phyloP scores from a whole-genome alignment of 2,888 invertebrate species.

The Brachyptera putata region DNA sequence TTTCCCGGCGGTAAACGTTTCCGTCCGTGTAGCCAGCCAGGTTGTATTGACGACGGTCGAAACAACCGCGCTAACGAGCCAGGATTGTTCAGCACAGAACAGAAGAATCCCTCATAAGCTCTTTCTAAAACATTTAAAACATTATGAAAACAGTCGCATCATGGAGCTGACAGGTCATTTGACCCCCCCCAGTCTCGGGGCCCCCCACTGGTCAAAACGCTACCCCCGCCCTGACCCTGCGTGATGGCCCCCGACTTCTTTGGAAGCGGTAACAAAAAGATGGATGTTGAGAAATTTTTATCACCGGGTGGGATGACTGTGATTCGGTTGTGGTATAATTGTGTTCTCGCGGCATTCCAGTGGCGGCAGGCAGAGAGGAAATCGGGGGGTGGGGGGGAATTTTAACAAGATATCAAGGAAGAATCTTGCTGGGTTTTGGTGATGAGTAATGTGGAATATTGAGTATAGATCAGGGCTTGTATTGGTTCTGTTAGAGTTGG shows the following conservation, averaged over 20 bases:
- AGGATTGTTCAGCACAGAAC: too few relatives aligned
- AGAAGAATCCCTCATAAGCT: too few relatives aligned
- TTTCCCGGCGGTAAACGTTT: too few relatives aligned
- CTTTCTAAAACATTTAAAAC: constrained; percentile 8
- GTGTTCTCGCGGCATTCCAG: neutral
- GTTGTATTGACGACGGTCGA: too few relatives aligned
- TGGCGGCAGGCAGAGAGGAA: neutral
- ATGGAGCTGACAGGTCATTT: constrained; percentile 1
- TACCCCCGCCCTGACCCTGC: constrained; percentile 3
- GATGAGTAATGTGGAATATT: too few relatives aligned
- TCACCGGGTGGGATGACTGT: constrained; percentile 15
- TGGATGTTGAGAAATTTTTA: constrained; percentile 17
- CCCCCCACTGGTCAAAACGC: constrained; percentile 12
- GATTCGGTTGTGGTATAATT: constrained; percentile 6
- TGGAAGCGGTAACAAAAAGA: neutral
- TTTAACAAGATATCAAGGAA: neutral
- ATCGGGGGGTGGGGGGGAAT: neutral
- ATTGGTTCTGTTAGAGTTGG: neutral
- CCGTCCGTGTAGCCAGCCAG: too few relatives aligned
- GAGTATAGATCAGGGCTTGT: neutral
- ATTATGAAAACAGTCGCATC: constrained; percentile 17
- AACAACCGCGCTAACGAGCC: too few relatives aligned
- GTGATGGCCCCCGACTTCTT: constrained; percentile 13
- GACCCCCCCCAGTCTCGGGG: neutral
- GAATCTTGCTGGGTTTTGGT: too few relatives aligned